Percentiles rank a stretch among this genome's conserved stretches.
These are phyloP conservation scores for Geophilus truncorum DNA, from an alignment of 2,888 invertebrate genomes.

Conservation along the genomic window DNA sequence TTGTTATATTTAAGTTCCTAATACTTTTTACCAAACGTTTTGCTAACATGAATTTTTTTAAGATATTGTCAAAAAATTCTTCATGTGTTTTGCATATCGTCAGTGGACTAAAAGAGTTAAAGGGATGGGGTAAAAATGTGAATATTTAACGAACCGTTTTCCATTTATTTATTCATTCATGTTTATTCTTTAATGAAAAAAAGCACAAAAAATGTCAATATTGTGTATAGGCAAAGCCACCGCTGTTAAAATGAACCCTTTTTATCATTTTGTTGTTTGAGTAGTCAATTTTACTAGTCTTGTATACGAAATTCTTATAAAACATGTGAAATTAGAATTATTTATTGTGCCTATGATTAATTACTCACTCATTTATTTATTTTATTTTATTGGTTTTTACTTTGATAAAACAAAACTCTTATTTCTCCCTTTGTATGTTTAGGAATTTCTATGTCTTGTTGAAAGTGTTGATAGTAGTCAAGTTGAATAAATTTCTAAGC, in stretches of 20 bases:
- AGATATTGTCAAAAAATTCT: background rate
- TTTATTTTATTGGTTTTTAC: background rate
- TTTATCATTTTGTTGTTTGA: background rate
- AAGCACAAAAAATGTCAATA: background rate
- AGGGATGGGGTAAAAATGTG: background rate
- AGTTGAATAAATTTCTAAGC: slow-evolving; percentile 20
- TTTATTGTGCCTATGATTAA: background rate
- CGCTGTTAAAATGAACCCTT: background rate
- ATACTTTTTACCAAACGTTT: background rate
- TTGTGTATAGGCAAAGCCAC: background rate
- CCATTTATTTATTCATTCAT: background rate
- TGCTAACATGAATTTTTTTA: background rate
- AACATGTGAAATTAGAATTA: background rate
- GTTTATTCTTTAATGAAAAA: background rate
- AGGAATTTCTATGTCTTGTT: slow-evolving; percentile 18
- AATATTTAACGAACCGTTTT: background rate
- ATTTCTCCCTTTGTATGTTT: background rate
- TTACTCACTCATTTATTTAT: background rate
- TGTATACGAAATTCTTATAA: background rate
- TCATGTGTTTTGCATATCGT: slow-evolving; percentile 2
- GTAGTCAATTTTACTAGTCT: background rate
- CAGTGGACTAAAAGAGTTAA: background rate
- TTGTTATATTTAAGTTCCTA: background rate
- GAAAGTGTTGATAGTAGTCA: slow-evolving; percentile 7
- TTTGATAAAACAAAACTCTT: background rate